Conservation (phyloP, 2,888 invertebrate genomes). For the Sarcophaga rosellei region DNA sequence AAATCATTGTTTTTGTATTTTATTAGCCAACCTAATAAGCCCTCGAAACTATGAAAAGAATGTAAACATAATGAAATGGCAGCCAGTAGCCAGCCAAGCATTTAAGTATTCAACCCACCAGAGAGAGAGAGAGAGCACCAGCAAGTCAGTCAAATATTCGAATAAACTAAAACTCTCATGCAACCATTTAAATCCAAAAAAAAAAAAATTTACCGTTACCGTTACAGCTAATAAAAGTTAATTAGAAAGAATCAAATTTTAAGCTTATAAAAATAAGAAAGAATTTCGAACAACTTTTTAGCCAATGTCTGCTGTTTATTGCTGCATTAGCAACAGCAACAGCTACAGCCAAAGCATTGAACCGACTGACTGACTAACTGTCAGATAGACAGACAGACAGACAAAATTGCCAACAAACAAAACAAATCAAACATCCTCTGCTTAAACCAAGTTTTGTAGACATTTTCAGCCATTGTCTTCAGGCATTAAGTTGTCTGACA, state of each 20-base stretch:
- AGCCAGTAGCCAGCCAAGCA: not conserved
- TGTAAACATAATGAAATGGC: not conserved
- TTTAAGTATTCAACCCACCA: not conserved
- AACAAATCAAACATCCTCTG: not conserved
- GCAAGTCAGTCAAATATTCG: slow-evolving; percentile 3
- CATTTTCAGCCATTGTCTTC: slow-evolving; percentile 57
- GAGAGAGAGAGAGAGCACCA: not conserved
- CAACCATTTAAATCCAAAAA: slow-evolving; percentile 22
- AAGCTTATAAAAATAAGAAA: too few species aligned
- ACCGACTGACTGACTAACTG: not conserved
- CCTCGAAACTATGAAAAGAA: not conserved
- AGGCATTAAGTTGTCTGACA: slow-evolving; percentile 66
- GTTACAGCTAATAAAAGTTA: not conserved
- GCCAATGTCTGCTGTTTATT: not conserved
- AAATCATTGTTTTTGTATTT: not conserved
- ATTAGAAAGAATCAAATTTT: not conserved
- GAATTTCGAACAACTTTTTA: not conserved
- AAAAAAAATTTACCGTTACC: not conserved
- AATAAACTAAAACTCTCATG: slow-evolving; percentile 5
- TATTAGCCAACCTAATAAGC: slow-evolving; percentile 32
- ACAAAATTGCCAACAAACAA: not conserved
- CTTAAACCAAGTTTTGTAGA: slow-evolving; percentile 31
- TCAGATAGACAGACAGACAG: not conserved
- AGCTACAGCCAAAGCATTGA: not conserved
- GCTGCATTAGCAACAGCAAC: not conserved